These are phyloP conservation scores for Trichogramma evanescens DNA, from an alignment of 2,888 invertebrate genomes.

Conservation along the genomic window DNA sequence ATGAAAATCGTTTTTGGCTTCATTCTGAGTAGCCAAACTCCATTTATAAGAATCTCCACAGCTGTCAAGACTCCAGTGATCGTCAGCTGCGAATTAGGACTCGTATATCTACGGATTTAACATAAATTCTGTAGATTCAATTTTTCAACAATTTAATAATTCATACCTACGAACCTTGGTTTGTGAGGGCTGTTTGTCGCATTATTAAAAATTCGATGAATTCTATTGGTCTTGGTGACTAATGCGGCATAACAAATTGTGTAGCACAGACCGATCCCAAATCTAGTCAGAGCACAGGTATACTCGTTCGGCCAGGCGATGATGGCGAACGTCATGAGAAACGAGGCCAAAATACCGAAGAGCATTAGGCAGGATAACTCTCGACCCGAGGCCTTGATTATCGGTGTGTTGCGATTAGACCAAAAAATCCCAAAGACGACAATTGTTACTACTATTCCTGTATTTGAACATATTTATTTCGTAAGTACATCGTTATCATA, in stretches of 20 bases:
- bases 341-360: slow-evolving; percentile 50
- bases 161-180: slow-evolving; percentile 35
- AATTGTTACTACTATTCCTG: slow-evolving; percentile 48
- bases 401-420: slow-evolving; percentile 50
- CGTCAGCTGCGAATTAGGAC: slow-evolving; percentile 49
- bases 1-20: slow-evolving; percentile 46
- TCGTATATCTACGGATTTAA: slow-evolving; percentile 40
- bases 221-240: slow-evolving; percentile 53
- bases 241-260: slow-evolving; percentile 53
- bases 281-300: slow-evolving; percentile 50
- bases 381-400: slow-evolving; percentile 53
- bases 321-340: slow-evolving; percentile 50
- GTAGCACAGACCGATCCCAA: slow-evolving; percentile 52
- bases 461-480: background rate
- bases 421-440: slow-evolving; percentile 50
- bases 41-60: slow-evolving; percentile 49
- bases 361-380: slow-evolving; percentile 51
- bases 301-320: slow-evolving; percentile 48
- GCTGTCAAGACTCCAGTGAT: slow-evolving; percentile 49
- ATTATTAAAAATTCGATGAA: slow-evolving; percentile 52
- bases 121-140: no score
- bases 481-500: no score
- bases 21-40: slow-evolving; percentile 48
- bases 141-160: slow-evolving; percentile 12
- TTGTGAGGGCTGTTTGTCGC: slow-evolving; percentile 40